Evolutionary conservation across 2,113 vertebrate species (phyloP).

Genomic region (Sinosuthora webbiana): DNA sequence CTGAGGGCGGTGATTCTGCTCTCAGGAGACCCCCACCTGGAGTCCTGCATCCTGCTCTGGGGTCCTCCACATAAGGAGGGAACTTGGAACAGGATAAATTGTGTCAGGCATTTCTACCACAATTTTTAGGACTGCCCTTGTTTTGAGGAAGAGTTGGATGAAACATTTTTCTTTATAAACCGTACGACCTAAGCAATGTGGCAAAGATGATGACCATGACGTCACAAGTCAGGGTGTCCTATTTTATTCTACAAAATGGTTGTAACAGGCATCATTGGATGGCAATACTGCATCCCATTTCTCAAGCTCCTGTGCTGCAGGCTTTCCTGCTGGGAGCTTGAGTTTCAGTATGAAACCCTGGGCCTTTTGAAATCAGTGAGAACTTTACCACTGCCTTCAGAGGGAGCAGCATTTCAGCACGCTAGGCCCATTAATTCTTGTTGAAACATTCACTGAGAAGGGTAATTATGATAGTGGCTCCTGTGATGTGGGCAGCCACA

Average conservation of each 20-base stretch:
- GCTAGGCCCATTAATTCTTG: background rate
- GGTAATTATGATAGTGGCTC: constrained; percentile 19
- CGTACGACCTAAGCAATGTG: background rate
- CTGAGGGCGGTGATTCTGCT: background rate
- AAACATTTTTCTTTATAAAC: background rate
- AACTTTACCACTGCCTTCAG: constrained; percentile 13
- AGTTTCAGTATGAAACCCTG: constrained; percentile 6
- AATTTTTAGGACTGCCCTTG: background rate
- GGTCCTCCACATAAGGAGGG: background rate
- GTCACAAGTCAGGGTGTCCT: background rate
- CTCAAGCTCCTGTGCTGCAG: background rate
- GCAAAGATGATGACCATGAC: background rate
- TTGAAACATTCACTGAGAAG: background rate
- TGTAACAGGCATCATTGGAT: background rate
- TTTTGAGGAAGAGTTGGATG: background rate
- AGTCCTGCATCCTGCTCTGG: background rate
- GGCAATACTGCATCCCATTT: background rate
- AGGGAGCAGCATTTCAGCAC: background rate
- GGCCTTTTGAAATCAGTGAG: constrained; percentile 19
- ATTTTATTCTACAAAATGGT: background rate
- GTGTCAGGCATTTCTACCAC: background rate
- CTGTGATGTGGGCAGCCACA: constrained; percentile 50
- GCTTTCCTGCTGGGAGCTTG: background rate
- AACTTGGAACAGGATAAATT: background rate
- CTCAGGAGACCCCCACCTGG: background rate